These are phyloP conservation scores for Chouioia cunea DNA, from an alignment of 2,888 invertebrate species.

Conservation along the genomic window DNA sequence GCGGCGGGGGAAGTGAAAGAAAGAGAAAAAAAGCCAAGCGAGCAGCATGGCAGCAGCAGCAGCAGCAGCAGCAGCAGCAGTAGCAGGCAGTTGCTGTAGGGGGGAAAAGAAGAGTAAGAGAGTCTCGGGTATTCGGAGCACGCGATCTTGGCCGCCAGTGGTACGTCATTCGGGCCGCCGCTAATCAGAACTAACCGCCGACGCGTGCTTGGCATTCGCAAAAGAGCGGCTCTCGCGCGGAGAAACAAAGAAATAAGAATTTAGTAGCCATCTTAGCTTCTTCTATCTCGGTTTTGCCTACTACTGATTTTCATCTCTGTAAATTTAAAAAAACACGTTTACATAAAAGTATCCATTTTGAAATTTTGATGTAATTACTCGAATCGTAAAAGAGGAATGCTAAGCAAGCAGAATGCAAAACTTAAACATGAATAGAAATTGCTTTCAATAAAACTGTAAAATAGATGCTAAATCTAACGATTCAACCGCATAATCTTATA, in stretches of 20 bases:
- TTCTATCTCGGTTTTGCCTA: slow-evolving; percentile 37
- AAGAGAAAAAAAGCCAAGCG: background rate
- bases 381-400: no score
- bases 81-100: slow-evolving; percentile 6
- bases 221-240: slow-evolving; percentile 38
- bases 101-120: slow-evolving; percentile 42
- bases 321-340: no score
- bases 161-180: slow-evolving; percentile 67
- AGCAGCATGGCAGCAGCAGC: slow-evolving; percentile 1
- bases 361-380: no score
- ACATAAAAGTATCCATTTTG: no score
- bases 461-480: no score
- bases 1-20: slow-evolving; percentile 5
- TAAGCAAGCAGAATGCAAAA: slow-evolving; percentile 48
- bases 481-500: no score
- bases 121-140: slow-evolving; percentile 61
- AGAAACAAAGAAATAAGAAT: slow-evolving; percentile 48
- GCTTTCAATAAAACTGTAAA: no score
- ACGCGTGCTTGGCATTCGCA: slow-evolving; percentile 64
- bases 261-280: slow-evolving; percentile 60
- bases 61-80: slow-evolving; percentile 8
- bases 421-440: no score
- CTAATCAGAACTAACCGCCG: slow-evolving; percentile 69
- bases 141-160: slow-evolving; percentile 64
- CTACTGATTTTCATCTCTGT: slow-evolving; percentile 13